Percentiles rank a stretch among this genome's conserved stretches.
Conservation (phyloP, 2,888 invertebrate genomes). For the Pandemis heparana region DNA sequence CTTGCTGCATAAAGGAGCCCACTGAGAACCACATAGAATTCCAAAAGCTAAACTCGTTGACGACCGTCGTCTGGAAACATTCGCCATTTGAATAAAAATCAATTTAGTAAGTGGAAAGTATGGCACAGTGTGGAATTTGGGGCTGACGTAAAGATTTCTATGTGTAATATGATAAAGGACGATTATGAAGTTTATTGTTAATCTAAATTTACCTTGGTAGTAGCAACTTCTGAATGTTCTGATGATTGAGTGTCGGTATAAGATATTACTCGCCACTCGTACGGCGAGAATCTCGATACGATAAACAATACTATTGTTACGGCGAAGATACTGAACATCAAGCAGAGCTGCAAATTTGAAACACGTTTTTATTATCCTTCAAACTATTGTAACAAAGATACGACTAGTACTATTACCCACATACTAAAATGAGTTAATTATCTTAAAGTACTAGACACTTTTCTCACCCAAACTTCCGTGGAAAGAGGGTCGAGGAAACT, state of each 20-base stretch:
- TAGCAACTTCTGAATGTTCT: constrained; percentile 62
- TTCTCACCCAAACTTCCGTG: constrained; percentile 97
- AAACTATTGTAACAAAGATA: not conserved
- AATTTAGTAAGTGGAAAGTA: constrained; percentile 7
- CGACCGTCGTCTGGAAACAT: constrained; percentile 87
- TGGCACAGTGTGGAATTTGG: constrained; percentile 3
- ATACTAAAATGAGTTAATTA: not conserved
- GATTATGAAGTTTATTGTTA: not conserved
- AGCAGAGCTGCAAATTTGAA: constrained; percentile 83
- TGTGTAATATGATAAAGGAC: not conserved
- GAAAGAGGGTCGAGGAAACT: constrained; percentile 98
- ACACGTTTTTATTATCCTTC: not conserved
- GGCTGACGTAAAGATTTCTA: not conserved
- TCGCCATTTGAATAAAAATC: constrained; percentile 35
- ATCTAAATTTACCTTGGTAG: constrained; percentile 58
- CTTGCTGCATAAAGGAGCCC: constrained; percentile 99
- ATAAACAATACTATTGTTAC: constrained; percentile 98
- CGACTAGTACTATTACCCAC: no score
- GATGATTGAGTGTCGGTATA: constrained; percentile 63
- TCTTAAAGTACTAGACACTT: constrained; percentile 4
- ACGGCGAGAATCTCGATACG: constrained; percentile 97
- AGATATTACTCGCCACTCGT: constrained; percentile 95
- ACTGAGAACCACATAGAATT: constrained; percentile 99
- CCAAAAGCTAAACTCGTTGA: constrained; percentile 97
- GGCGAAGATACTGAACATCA: constrained; percentile 94